phyloP scores from a whole-genome alignment of 1,140 invertebrate genomes.

The Papilio machaon region DNA sequence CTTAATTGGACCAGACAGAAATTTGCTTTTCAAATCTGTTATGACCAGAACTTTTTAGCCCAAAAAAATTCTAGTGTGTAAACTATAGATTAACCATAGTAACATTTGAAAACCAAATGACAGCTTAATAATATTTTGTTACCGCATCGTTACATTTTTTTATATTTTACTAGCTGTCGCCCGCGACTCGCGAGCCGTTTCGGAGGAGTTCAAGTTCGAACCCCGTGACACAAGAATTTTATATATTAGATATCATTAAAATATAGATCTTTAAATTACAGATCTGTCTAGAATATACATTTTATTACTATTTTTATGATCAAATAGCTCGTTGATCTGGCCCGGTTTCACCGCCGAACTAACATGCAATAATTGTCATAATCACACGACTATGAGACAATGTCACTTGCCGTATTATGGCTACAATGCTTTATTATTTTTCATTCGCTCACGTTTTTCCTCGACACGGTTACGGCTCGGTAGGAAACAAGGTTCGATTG shows the following conservation, averaged over 20 bases:
- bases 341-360: conserved; percentile 8
- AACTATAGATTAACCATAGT: no score
- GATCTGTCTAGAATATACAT: background rate
- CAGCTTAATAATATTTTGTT: background rate
- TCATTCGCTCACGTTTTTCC: conserved; percentile 76
- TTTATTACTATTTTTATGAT: conserved; percentile 23
- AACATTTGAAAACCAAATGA: background rate
- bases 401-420: conserved; percentile 53
- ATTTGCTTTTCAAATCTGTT: background rate
- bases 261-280: background rate
- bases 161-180: no score
- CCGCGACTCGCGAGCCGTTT: no score
- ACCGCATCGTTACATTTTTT: background rate
- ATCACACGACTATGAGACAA: conserved; percentile 43
- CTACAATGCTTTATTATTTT: conserved; percentile 75
- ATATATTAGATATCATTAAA: background rate
- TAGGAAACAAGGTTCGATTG: conserved; percentile 59
- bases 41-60: background rate
- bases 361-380: conserved; percentile 28
- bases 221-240: no score
- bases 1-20: background rate
- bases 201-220: no score
- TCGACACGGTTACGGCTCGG: conserved; percentile 69
- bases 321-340: conserved; percentile 2
- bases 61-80: no score